Base-by-base conservation (phyloP, 37 sponge, comb jelly and placozoan species). In the Halisarca cf. caerulea region DNA sequence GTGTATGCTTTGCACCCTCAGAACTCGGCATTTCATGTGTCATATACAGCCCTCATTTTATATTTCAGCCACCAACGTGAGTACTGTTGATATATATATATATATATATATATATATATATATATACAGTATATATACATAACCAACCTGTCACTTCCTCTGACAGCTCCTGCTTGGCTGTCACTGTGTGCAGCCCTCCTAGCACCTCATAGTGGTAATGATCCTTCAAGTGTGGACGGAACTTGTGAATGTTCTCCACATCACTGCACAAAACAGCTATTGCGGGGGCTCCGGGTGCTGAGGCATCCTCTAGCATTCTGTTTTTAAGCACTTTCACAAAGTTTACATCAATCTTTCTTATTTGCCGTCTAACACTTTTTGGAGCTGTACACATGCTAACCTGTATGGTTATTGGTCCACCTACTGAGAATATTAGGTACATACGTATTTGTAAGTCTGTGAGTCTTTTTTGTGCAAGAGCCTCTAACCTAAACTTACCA, bases 151-250 rank as follows among this genome's bases (percentile, higher is more conserved):
- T 83, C 3, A 55, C 20, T 7, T 82, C 83, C 28, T 28, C 11
- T 0, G 20, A 0, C 11, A 88, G 37, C n/a, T 82, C 27, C 36
- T 39, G 1, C 71, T 77, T 82, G 8, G 79, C 78, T 25, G 38
- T 73, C 3, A 42, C 0, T 21, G 59, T 83, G 73, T 88, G 89
- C 41, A 80, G 38, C 1, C 89, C 89, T 21, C 89, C 89, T 11
- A 83, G 68, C 3, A 88, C 84, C 37, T 88, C 89, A 33, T 88
- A 88, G 25, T 83, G 51, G 73, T 88, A 88, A 11, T 82, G 83
- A 70, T 78, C 33, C 23, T 79, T 78, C 41, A 41, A 58, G 17
- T 40, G 58, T 5, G 7, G 47, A 23, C 79, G 33, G 41, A 70
- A 90, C 11, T 36, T 35, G 4, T 5, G 70, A 2, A n/a, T 28